A percentile compares a stretch with the other conserved stretches of the same genome.
phyloP scores from a whole-genome alignment of 1,140 invertebrate genomes.

The Kradibia gibbosae region DNA sequence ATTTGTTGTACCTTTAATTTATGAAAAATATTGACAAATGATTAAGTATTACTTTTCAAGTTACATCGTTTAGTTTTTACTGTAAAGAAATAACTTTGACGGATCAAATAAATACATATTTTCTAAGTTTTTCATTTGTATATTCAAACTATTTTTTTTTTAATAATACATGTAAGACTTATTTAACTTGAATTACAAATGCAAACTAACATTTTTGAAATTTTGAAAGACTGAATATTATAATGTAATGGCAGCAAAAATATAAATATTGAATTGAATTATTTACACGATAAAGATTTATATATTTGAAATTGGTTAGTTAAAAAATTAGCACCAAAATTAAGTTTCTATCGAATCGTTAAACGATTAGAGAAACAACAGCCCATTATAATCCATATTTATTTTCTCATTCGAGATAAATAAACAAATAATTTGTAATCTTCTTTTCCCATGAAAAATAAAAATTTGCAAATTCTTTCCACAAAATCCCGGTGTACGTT shows the following conservation, averaged over 20 bases:
- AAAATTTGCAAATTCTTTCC: slow-evolving; percentile 29
- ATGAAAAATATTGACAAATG: no score
- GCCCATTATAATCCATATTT: slow-evolving; percentile 1
- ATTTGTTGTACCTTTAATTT: no score
- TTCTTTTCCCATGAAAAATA: slow-evolving; percentile 42
- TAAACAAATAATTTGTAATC: slow-evolving; percentile 40
- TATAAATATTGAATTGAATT: background rate
- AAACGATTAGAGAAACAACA: background rate
- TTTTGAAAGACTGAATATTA: no score
- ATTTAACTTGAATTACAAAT: no score
- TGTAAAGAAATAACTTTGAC: no score
- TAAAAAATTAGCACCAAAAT: slow-evolving; percentile 28
- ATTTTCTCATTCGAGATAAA: slow-evolving; percentile 20
- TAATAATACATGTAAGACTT: no score
- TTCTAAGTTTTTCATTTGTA: no score
- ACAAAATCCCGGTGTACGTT: slow-evolving; percentile 5
- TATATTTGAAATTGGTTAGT: background rate
- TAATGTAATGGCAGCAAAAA: background rate
- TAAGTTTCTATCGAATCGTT: background rate
- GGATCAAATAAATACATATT: no score
- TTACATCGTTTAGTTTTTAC: no score
- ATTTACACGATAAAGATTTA: background rate
- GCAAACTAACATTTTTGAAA: no score
- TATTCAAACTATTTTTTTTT: no score
- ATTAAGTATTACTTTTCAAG: no score